phyloP scores from a whole-genome alignment of 2,113 vertebrate genomes.

The Syngnathus typhle region DNA sequence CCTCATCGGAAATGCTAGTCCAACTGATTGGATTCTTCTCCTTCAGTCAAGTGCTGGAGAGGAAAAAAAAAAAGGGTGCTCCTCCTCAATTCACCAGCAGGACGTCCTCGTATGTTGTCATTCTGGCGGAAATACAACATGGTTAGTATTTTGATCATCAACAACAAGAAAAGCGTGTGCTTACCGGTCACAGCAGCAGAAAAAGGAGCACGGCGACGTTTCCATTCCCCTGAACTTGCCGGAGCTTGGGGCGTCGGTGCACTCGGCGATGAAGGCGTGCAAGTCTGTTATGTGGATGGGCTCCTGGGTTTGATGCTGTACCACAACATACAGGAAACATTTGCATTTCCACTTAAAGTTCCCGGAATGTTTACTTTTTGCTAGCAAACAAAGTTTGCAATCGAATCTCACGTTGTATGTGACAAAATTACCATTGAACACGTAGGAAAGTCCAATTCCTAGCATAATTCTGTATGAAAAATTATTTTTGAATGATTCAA shows the following conservation, averaged over 20 bases:
- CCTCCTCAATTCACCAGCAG: slow-evolving; percentile 69
- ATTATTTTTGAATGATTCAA: no score
- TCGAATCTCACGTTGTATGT: no score
- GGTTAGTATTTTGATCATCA: no score
- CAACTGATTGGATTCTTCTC: background rate
- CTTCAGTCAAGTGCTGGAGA: background rate
- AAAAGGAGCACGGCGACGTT: slow-evolving; percentile 78
- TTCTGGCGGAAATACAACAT: slow-evolving; percentile 48
- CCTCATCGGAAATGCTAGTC: slow-evolving; percentile 3
- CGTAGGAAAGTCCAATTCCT: no score
- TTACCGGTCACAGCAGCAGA: slow-evolving; percentile 85
- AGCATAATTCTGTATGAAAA: no score
- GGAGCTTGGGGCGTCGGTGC: slow-evolving; percentile 80
- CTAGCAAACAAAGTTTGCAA: no score
- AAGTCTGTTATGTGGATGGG: slow-evolving; percentile 77
- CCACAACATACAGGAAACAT: background rate
- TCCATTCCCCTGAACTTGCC: slow-evolving; percentile 82
- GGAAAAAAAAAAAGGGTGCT: background rate
- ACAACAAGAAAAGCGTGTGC: background rate
- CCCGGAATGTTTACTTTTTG: no score
- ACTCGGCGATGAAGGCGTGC: slow-evolving; percentile 84
- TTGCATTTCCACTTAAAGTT: background rate
- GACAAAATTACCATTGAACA: no score
- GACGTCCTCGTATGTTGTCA: slow-evolving; percentile 72
- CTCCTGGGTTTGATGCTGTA: slow-evolving; percentile 81